Evolutionary conservation across 1,140 invertebrate species (phyloP).

Genomic region (Diachasma alloeum): DNA sequence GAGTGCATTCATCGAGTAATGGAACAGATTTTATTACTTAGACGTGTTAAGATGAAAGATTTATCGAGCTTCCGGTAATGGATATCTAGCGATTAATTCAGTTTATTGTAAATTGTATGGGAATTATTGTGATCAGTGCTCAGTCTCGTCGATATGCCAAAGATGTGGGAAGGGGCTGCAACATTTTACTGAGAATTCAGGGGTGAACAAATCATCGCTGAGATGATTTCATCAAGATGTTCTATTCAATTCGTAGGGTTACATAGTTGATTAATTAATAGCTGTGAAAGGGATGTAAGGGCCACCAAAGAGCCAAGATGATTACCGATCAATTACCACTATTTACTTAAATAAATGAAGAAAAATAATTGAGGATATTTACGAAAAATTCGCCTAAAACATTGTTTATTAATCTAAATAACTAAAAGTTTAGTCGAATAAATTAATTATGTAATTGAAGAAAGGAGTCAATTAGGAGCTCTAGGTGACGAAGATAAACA

Average conservation of each 20-base stretch:
- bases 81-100: neutral
- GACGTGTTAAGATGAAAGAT: neutral
- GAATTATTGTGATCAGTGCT: neutral
- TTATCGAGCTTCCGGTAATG: constrained; percentile 21
- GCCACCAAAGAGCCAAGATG: neutral
- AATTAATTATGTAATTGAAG: no score
- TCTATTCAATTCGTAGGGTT: neutral
- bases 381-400: neutral
- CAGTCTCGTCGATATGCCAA: neutral
- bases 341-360: no score
- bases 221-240: neutral
- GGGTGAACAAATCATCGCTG: neutral
- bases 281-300: neutral
- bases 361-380: no score
- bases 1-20: neutral
- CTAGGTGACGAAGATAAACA: no score
- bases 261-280: neutral
- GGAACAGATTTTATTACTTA: neutral
- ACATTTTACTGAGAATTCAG: neutral
- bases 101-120: neutral
- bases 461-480: no score
- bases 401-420: neutral
- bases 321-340: neutral
- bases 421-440: no score
- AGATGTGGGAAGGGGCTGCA: neutral